Evolutionary conservation across 53 echinoderm and acorn worm species (phyloP).

Genomic region (Paracentrotus lividus): DNA sequence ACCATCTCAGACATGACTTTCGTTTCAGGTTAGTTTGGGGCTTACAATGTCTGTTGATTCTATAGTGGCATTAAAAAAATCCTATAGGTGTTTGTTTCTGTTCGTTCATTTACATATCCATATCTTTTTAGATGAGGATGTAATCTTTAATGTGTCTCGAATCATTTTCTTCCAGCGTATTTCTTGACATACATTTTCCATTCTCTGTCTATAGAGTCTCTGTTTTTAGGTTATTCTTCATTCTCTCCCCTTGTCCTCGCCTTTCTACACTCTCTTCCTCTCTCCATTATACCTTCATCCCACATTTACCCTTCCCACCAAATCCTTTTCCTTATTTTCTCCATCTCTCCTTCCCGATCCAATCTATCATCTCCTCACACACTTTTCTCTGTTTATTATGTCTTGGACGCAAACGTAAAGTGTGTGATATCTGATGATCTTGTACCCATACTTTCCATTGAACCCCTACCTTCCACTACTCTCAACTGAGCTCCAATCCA

Average conservation of each 20-base stretch:
- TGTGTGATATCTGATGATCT: background rate
- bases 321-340: background rate
- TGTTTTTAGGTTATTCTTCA: background rate
- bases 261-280: background rate
- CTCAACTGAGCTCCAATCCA: background rate
- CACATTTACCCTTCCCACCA: slow-evolving; percentile 2
- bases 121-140: too few relatives aligned
- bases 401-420: background rate
- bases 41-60: too few relatives aligned
- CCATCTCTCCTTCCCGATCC: background rate
- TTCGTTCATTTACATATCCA: too few relatives aligned
- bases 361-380: slow-evolving; percentile 5
- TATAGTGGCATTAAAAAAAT: too few relatives aligned
- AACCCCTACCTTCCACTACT: background rate
- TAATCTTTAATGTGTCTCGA: too few relatives aligned
- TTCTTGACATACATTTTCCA: too few relatives aligned
- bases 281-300: background rate
- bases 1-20: too few relatives aligned
- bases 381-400: slow-evolving; percentile 6
- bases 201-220: background rate
- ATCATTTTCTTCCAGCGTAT: too few relatives aligned
- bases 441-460: background rate
- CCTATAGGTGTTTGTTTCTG: too few relatives aligned
- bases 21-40: too few relatives aligned
- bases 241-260: background rate